These are phyloP conservation scores for Gorsachius goisagi DNA, from an alignment of 2,113 vertebrate species.

Conservation along the genomic window DNA sequence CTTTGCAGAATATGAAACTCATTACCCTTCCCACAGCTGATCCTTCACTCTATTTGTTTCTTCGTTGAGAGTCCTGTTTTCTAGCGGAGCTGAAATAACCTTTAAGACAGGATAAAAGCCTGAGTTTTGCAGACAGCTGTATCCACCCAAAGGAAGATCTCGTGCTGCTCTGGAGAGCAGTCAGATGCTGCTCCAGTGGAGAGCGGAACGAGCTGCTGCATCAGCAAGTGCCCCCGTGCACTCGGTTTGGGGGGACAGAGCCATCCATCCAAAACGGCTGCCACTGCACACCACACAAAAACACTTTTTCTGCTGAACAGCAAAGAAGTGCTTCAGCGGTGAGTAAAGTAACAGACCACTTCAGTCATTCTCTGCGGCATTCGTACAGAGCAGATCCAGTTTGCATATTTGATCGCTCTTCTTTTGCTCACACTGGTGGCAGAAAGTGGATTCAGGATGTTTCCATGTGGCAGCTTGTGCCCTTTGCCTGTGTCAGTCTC, in stretches of 20 bases:
- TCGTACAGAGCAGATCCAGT: neutral
- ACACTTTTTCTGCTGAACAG: neutral
- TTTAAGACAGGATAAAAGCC: neutral
- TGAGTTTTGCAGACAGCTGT: neutral
- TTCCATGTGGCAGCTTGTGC: neutral
- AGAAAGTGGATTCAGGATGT: neutral
- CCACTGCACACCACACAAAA: fast-evolving
- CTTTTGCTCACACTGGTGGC: neutral
- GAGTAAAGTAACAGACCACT: neutral
- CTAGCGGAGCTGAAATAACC: neutral
- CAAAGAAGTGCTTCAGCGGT: neutral
- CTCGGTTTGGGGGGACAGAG: neutral
- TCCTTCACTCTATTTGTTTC: fast-evolving
- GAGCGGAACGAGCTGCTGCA: neutral
- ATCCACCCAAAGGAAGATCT: neutral
- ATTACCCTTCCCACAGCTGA: neutral
- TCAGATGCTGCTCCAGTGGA: neutral
- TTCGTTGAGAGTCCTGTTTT: neutral
- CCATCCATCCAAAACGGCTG: neutral
- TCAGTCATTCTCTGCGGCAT: fast-evolving
- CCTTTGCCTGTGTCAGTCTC: neutral
- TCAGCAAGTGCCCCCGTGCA: fast-evolving
- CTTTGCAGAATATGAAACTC: neutral
- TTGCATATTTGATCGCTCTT: neutral
- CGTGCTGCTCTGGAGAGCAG: neutral